These are phyloP conservation scores for Hipparchia semele DNA, from an alignment of 2,888 invertebrate genomes.

Conservation along the genomic window DNA sequence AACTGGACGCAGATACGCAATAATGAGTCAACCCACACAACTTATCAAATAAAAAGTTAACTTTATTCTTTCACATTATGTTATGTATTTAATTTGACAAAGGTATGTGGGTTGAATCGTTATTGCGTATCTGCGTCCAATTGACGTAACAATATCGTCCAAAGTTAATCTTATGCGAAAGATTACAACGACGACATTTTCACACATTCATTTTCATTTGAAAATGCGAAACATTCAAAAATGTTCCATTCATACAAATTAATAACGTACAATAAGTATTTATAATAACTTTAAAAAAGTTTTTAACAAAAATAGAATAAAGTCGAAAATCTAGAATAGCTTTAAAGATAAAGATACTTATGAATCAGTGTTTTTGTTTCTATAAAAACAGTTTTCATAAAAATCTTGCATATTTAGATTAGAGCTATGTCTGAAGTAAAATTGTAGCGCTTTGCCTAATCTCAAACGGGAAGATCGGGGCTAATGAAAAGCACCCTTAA, in stretches of 20 bases:
- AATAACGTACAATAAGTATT: constrained; percentile 14
- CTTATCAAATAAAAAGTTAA: too few species aligned
- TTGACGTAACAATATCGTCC: constrained; percentile 55
- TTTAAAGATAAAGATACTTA: constrained; percentile 10
- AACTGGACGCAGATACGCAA: background rate
- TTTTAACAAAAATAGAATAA: constrained; percentile 11
- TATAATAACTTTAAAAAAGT: constrained; percentile 2
- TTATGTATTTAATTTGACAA: too few species aligned
- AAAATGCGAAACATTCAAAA: constrained; percentile 9
- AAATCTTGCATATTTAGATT: too few species aligned
- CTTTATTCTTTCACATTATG: too few species aligned
- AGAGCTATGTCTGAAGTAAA: too few species aligned
- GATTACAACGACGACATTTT: constrained; percentile 74
- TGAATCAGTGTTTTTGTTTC: background rate
- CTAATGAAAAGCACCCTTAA: too few species aligned
- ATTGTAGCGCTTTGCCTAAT: too few species aligned
- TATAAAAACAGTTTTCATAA: too few species aligned
- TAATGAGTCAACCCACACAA: too few species aligned
- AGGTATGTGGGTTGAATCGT: too few species aligned
- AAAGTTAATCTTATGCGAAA: constrained; percentile 72
- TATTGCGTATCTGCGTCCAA: background rate
- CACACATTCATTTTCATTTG: constrained; percentile 41
- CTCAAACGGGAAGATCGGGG: too few species aligned
- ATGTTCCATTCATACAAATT: constrained; percentile 13
- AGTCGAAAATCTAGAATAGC: constrained; percentile 1